These are phyloP conservation scores for Chondrosia reniformis DNA, from an alignment of 37 sponge, comb jelly and placozoan species.

Conservation along the genomic window DNA sequence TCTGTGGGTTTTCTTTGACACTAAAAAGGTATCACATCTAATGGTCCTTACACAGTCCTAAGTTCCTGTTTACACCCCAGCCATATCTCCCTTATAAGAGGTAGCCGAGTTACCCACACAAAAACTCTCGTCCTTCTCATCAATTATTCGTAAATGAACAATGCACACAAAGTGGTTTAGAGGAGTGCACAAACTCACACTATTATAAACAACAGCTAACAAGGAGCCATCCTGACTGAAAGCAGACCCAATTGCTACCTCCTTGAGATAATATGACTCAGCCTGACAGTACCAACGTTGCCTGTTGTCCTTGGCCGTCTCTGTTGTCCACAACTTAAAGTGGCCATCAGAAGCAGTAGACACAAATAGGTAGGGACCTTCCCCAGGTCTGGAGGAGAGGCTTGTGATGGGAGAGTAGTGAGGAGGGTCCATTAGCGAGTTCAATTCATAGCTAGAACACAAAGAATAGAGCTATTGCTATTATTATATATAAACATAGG, in stretches of 20 bases:
- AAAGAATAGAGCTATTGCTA: neutral
- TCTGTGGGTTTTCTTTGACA: too few species aligned
- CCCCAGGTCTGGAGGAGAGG: constrained; percentile 56
- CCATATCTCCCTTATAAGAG: too few species aligned
- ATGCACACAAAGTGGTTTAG: neutral
- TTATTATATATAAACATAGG: neutral
- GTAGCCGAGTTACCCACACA: too few species aligned
- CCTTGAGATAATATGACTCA: constrained; percentile 57
- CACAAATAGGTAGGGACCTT: constrained; percentile 5
- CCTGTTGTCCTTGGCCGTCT: neutral
- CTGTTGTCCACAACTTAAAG: constrained; percentile 62
- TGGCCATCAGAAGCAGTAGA: constrained; percentile 58
- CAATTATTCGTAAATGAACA: too few species aligned
- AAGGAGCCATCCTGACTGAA: constrained; percentile 81
- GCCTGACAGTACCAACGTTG: constrained; percentile 63
- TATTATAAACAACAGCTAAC: constrained; percentile 62
- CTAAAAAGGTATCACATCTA: too few species aligned
- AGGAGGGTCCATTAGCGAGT: constrained; percentile 79
- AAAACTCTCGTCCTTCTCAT: too few species aligned
- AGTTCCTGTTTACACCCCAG: too few species aligned
- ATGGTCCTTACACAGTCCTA: too few species aligned
- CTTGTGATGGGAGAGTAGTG: constrained; percentile 52
- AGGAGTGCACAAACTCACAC: constrained; percentile 25
- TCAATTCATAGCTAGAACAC: constrained; percentile 52
- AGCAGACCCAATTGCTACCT: constrained; percentile 35